Base-by-base conservation (phyloP, 2,888 invertebrate genomes). In the Sarcophaga caerulescens region DNA sequence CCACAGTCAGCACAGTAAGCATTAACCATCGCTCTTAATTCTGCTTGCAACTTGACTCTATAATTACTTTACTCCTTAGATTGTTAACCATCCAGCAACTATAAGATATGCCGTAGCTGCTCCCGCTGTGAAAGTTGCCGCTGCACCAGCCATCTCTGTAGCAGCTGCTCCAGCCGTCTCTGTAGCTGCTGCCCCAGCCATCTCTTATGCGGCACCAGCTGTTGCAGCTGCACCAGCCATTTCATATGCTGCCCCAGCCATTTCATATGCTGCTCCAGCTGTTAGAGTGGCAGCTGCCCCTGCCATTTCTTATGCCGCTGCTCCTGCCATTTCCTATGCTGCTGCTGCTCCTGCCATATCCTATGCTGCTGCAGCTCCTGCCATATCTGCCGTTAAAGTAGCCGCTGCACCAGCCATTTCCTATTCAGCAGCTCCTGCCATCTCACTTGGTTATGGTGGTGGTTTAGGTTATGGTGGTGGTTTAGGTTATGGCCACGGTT, bases 1-100 rank as follows among this genome's bases (percentile, higher is more conserved):
- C 95, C 0, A 94, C 93, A 91, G 89, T 95, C 93, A 94, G 95
- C 91, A 92, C 92, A 89, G 93, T 93, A 90, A 89, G 87, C 35
- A 2, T 35, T 35, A 35, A 35, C 35, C 35, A 35, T 8, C 8
- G 35, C 10, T 35, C 35, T 85, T 25, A 52, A 52, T 14, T 14
- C 14, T 59, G 70, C n/a, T 25, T 23, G 8, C 35, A 62, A 44
- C 21, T 57, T 3, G 4, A n/a, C 45, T 10, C 14, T n/a, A 4
- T 12, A 5, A 35, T 71, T 17, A 19, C 4, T 52, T 21, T 71
- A 23, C 10, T 23, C 12, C 71, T 62, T 19, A 85, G 85, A 82
- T 85, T n/a, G 69, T 85, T 12, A 81, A 74, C 57, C 85, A 85
- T 71, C 85, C 85, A 62, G 25, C 85, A 4, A 74, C 79, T 4